Percentiles rank a stretch among this genome's conserved stretches.
These are phyloP conservation scores for Poeciliopsis retropinna DNA, from an alignment of 2,113 vertebrate species.

Conservation along the genomic window DNA sequence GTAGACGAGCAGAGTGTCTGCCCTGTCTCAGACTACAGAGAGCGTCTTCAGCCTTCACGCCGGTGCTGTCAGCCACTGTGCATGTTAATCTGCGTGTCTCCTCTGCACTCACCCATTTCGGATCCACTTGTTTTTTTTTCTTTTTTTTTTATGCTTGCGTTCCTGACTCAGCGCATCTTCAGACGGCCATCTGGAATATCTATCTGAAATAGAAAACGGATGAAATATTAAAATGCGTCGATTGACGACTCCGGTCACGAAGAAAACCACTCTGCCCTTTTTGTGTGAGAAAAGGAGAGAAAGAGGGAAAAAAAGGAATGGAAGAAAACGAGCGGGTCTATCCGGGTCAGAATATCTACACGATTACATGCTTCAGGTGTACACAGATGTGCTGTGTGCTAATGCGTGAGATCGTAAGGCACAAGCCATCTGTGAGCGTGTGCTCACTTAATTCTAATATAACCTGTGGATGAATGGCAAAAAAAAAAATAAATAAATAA, in stretches of 20 bases:
- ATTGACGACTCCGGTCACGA: slow-evolving; percentile 30
- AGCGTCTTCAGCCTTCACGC: slow-evolving; percentile 27
- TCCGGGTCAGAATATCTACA: slow-evolving; percentile 14
- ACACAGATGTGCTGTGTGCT: slow-evolving; percentile 16
- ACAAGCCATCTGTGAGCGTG: neutral
- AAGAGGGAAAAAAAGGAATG: neutral
- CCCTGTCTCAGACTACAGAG: slow-evolving; percentile 3
- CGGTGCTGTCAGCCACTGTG: slow-evolving; percentile 12
- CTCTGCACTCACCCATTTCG: neutral
- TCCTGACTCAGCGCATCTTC: neutral
- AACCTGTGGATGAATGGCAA: slow-evolving; percentile 7
- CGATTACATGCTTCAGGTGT: slow-evolving; percentile 18
- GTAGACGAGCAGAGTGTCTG: neutral
- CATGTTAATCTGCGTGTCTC: slow-evolving; percentile 29
- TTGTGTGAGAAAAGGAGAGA: neutral
- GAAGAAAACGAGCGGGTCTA: slow-evolving; percentile 5
- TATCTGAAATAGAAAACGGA: slow-evolving; percentile 33
- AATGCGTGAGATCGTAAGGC: neutral
- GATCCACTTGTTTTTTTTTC: neutral
- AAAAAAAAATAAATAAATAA: neutral
- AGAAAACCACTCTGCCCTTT: slow-evolving; percentile 33
- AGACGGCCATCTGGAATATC: slow-evolving; percentile 18
- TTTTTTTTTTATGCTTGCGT: neutral
- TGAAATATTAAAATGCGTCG: slow-evolving; percentile 67
- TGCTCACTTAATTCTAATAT: slow-evolving; percentile 7